Conservation (phyloP, 2,888 invertebrate genomes). For the Drosophila formosana region DNA sequence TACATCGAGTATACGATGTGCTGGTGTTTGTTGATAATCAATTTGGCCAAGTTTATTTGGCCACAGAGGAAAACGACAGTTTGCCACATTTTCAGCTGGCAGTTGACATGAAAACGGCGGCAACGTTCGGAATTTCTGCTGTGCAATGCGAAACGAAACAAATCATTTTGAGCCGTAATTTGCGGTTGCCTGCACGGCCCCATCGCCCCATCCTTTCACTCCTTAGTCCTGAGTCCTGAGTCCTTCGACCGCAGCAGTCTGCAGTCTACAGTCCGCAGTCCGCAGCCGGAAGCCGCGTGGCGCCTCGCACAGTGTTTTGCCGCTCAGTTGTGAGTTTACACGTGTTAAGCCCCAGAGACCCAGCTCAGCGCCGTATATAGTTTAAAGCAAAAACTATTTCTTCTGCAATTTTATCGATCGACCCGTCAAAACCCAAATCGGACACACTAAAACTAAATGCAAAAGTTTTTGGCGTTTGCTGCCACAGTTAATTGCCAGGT, state of each 20-base stretch:
- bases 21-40: conserved; percentile 69
- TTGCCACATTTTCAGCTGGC: conserved; percentile 42
- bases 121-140: conserved; percentile 61
- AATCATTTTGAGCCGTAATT: conserved; percentile 62
- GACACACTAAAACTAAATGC: conserved; percentile 40
- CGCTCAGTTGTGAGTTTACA: conserved; percentile 63
- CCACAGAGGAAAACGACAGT: conserved; percentile 64
- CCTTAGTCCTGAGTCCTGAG: no score
- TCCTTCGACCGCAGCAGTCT: not conserved
- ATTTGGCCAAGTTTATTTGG: conserved; percentile 60
- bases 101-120: conserved; percentile 68
- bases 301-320: conserved; percentile 43
- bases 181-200: conserved; percentile 40
- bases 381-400: conserved; percentile 22
- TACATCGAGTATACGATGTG: conserved; percentile 50
- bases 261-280: not conserved
- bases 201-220: no score
- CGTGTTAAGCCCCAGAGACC: conserved; percentile 49
- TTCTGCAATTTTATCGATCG: conserved; percentile 71
- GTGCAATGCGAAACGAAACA: conserved; percentile 54
- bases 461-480: conserved; percentile 41
- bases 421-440: conserved; percentile 12
- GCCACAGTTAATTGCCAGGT: conserved; percentile 63
- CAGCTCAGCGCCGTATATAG: conserved; percentile 23
- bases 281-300: conserved; percentile 28